phyloP scores from a whole-genome alignment of 2,797 vertebrate genomes.

The Helicolenus hilgendorfi region DNA sequence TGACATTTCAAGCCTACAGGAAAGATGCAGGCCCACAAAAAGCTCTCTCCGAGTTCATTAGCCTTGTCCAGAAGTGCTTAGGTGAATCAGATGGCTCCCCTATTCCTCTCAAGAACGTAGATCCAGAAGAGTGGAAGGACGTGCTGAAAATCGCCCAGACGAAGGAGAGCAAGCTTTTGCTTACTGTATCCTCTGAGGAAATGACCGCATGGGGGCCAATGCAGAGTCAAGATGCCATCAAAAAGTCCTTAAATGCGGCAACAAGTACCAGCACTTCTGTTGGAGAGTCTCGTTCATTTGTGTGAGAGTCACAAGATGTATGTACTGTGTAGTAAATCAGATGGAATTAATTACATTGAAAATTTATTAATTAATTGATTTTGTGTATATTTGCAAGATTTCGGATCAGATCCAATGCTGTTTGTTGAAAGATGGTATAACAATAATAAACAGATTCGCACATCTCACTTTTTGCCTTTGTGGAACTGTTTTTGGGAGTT shows the following conservation, averaged over 20 bases:
- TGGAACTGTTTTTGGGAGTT: too few relatives aligned
- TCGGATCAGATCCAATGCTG: too few relatives aligned
- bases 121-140: not conserved
- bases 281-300: not conserved
- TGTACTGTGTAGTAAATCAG: too few relatives aligned
- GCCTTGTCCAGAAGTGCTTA: not conserved
- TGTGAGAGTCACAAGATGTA: too few relatives aligned
- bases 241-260: not conserved
- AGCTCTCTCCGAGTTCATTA: slow-evolving; percentile 38
- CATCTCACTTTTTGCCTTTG: too few relatives aligned
- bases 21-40: not conserved
- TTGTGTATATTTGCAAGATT: too few relatives aligned
- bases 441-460: too few relatives aligned
- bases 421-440: too few relatives aligned
- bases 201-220: slow-evolving; percentile 4
- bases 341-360: too few relatives aligned
- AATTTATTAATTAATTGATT: too few relatives aligned
- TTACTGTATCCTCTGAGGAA: slow-evolving; percentile 9
- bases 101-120: not conserved
- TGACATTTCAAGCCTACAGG: slow-evolving; percentile 34
- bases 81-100: rapidly evolving
- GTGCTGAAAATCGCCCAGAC: not conserved
- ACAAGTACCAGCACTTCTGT: rapidly evolving
- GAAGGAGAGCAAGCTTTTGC: slow-evolving; percentile 30
- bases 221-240: not conserved